Percentiles rank a stretch among this genome's conserved stretches.
These are phyloP conservation scores for Anoplopoma fimbria DNA, from an alignment of 2,113 vertebrate genomes.

Conservation along the genomic window DNA sequence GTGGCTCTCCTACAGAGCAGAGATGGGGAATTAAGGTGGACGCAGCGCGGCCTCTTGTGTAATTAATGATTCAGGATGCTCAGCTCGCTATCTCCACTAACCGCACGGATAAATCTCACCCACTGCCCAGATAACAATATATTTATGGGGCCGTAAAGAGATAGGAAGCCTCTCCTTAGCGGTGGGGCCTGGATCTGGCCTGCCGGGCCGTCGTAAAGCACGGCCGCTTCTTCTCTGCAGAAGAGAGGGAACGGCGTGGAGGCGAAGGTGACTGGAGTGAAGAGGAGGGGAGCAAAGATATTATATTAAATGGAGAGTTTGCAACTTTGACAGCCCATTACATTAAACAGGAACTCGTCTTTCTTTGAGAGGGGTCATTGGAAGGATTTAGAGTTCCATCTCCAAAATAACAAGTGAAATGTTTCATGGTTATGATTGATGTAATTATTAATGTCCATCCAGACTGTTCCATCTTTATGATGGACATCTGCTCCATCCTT, in stretches of 20 bases:
- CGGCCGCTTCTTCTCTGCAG: slow-evolving; percentile 28
- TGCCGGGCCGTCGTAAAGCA: slow-evolving; percentile 71
- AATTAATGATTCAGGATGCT: slow-evolving; percentile 85
- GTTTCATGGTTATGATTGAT: not conserved
- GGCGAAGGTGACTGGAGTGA: slow-evolving; percentile 55
- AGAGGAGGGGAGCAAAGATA: slow-evolving; percentile 40
- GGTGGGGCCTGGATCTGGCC: slow-evolving; percentile 65
- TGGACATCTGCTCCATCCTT: not conserved
- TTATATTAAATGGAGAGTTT: slow-evolving; percentile 68
- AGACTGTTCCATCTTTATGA: not conserved
- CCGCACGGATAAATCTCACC: slow-evolving; percentile 83
- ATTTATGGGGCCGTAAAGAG: slow-evolving; percentile 84
- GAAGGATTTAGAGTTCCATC: not conserved
- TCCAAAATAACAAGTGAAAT: slow-evolving; percentile 3
- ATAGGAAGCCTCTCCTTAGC: slow-evolving; percentile 64
- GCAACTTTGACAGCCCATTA: slow-evolving; percentile 59
- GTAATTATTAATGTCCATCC: not conserved
- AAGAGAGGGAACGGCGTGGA: slow-evolving; percentile 11
- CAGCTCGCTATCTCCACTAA: slow-evolving; percentile 77
- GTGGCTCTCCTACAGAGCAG: slow-evolving; percentile 60
- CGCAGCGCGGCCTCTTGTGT: slow-evolving; percentile 64
- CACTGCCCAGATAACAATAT: slow-evolving; percentile 82
- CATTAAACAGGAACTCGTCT: slow-evolving; percentile 54
- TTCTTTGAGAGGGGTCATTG: slow-evolving; percentile 23
- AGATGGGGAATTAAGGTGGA: slow-evolving; percentile 76